These are phyloP conservation scores for Drosophila virilis DNA, from an alignment of 1,140 invertebrate genomes.

Conservation along the genomic window DNA sequence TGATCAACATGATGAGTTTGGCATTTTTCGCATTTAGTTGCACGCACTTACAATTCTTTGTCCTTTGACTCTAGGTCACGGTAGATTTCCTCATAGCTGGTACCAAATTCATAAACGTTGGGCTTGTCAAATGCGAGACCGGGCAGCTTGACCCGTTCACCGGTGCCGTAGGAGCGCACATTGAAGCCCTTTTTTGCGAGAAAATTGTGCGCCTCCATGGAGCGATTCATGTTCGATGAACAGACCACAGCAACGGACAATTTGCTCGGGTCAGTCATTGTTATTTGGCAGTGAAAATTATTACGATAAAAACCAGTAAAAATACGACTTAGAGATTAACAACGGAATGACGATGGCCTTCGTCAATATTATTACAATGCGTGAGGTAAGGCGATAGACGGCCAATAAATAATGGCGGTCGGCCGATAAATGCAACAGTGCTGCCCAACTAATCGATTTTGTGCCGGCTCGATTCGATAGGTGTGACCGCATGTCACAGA, in stretches of 20 bases:
- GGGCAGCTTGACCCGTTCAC: conserved; percentile 98
- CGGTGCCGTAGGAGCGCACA: conserved; percentile 97
- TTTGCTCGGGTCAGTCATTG: conserved; percentile 84
- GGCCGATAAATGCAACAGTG: conserved; percentile 5
- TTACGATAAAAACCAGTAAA: conserved; percentile 20
- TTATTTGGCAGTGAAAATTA: conserved; percentile 67
- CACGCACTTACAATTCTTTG: conserved; percentile 90
- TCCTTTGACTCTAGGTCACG: conserved; percentile 96
- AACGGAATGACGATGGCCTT: conserved; percentile 26
- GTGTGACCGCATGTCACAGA: conserved; percentile 4
- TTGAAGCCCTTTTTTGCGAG: conserved; percentile 98
- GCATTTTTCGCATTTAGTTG: not conserved
- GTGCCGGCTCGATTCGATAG: not conserved
- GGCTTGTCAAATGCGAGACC: conserved; percentile 97
- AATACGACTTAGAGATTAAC: conserved; percentile 21
- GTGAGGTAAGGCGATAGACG: conserved; percentile 8
- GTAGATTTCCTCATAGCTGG: conserved; percentile 98
- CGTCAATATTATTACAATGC: conserved; percentile 21
- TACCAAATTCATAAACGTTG: conserved; percentile 99
- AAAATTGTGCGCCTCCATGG: conserved; percentile 99
- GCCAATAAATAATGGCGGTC: not conserved
- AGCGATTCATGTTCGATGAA: conserved; percentile 99
- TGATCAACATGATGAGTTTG: not conserved
- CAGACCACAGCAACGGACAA: conserved; percentile 97
- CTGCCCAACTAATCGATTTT: not conserved